These are phyloP conservation scores for Noctuana brunneofusca DNA, from an alignment of 2,888 invertebrate species.

Conservation along the genomic window DNA sequence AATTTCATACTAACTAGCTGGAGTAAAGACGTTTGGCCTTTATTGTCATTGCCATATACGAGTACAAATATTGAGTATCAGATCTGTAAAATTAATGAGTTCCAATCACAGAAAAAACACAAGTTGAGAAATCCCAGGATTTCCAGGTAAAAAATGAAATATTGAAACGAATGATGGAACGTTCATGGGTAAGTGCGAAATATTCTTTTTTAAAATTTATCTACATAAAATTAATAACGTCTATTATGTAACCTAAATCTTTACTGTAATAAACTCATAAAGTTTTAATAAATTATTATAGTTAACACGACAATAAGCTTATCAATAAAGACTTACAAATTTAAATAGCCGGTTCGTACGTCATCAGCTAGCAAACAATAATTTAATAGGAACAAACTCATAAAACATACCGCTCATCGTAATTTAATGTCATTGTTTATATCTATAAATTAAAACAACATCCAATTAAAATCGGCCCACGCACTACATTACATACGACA, in stretches of 20 bases:
- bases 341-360: slow-evolving; percentile 15
- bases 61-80: background rate
- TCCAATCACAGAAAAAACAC: too few species aligned
- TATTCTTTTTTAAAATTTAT: too few species aligned
- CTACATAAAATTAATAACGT: too few species aligned
- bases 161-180: too few species aligned
- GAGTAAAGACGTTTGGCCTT: slow-evolving; percentile 1
- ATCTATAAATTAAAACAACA: slow-evolving; percentile 53
- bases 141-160: too few species aligned
- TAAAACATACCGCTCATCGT: slow-evolving; percentile 29
- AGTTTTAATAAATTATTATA: background rate
- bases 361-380: slow-evolving; percentile 21
- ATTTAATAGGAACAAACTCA: slow-evolving; percentile 29
- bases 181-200: too few species aligned
- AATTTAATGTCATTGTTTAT: slow-evolving; percentile 37
- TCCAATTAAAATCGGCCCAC: slow-evolving; percentile 70
- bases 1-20: slow-evolving; percentile 20
- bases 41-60: background rate
- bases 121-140: too few species aligned
- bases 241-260: too few species aligned
- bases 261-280: too few species aligned
- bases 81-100: background rate
- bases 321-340: slow-evolving; percentile 1
- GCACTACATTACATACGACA: slow-evolving; percentile 37
- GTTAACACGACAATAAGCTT: background rate